These are phyloP conservation scores for Rhinolophus ferrumequinum DNA, from an alignment of 2,113 vertebrate genomes.

Conservation along the genomic window DNA sequence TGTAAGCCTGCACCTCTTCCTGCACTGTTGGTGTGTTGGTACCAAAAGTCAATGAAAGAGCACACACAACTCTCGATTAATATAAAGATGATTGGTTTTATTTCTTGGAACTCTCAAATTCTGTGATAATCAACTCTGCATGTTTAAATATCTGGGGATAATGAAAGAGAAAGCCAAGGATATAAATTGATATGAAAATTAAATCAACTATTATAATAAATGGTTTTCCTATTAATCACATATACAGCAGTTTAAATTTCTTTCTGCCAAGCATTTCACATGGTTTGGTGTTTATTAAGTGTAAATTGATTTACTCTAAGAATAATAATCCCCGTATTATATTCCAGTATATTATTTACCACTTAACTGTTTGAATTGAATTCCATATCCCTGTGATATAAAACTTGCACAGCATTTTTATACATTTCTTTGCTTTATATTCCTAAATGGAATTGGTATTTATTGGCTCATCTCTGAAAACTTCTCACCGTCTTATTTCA, in stretches of 20 bases:
- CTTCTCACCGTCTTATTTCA: neutral
- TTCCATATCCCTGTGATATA: neutral
- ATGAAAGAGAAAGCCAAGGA: conserved; percentile 17
- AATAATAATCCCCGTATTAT: neutral
- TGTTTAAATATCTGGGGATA: neutral
- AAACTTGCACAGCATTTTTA: neutral
- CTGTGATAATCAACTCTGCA: neutral
- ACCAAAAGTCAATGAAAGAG: neutral
- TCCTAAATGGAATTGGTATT: neutral
- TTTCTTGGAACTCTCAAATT: conserved; percentile 31
- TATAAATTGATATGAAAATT: conserved; percentile 36
- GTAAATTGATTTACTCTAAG: neutral
- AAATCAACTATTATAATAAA: conserved; percentile 20
- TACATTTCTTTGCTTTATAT: neutral
- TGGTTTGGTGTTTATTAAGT: conserved; percentile 38
- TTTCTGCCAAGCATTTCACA: neutral
- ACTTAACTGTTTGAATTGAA: conserved; percentile 24
- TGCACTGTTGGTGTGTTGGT: neutral
- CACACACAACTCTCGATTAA: neutral
- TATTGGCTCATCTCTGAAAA: neutral
- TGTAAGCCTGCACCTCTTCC: neutral
- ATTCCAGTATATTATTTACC: neutral
- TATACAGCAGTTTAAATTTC: conserved; percentile 34
- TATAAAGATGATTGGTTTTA: neutral
- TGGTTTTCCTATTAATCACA: neutral